A percentile compares a stretch with the other conserved stretches of the same genome.
Conservation (phyloP, 2,113 vertebrate genomes). For the Oncorhynchus clarkii region DNA sequence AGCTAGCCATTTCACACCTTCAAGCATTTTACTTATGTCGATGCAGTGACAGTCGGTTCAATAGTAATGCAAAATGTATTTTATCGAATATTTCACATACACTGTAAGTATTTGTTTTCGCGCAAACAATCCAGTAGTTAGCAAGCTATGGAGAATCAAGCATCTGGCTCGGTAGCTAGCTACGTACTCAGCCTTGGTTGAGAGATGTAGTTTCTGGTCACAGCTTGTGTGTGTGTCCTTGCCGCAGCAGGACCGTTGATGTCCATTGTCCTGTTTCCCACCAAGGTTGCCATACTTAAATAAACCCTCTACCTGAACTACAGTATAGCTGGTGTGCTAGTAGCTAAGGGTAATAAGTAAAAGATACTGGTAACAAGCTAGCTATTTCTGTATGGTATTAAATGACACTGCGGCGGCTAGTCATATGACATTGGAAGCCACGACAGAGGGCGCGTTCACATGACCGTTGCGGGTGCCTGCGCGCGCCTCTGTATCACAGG, state of each 20-base stretch:
- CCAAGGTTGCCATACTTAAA: slow-evolving; percentile 71
- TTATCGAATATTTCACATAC: too few species aligned
- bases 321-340: neutral
- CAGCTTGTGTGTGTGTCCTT: slow-evolving; percentile 75
- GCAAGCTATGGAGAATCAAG: neutral
- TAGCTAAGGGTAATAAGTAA: slow-evolving; percentile 9
- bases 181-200: slow-evolving; percentile 78
- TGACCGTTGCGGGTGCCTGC: too few species aligned
- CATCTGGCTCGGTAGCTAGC: slow-evolving; percentile 4
- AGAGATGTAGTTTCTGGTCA: slow-evolving; percentile 79
- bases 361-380: too few species aligned
- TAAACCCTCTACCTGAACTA: neutral
- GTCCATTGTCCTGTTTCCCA: slow-evolving; percentile 70
- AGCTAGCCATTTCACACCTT: too few species aligned
- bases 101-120: neutral
- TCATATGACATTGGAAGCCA: slow-evolving; percentile 66
- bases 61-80: too few species aligned
- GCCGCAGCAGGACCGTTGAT: slow-evolving; percentile 72
- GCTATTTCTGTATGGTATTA: too few species aligned
- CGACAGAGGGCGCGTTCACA: neutral
- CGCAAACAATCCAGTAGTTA: neutral
- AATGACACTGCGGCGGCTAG: slow-evolving; percentile 33
- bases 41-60: too few species aligned
- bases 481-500: too few species aligned
- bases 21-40: too few species aligned